A percentile compares a stretch with the other conserved stretches of the same genome.
These are phyloP conservation scores for Gymnoscopelus braueri DNA, from an alignment of 2,797 vertebrate species.

Conservation along the genomic window DNA sequence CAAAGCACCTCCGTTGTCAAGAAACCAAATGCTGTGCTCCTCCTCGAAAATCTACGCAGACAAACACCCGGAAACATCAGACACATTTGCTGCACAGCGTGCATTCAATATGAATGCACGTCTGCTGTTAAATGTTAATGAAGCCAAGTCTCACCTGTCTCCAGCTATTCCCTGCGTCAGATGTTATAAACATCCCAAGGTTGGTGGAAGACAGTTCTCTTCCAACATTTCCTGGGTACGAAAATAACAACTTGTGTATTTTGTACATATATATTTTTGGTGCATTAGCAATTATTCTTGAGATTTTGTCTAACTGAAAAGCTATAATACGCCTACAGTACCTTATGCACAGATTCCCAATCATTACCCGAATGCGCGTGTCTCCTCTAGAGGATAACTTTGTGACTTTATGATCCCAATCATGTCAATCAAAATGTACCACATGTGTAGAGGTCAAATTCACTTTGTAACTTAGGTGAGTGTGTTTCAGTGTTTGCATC, in stretches of 20 bases:
- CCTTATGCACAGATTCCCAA: constrained; percentile 4
- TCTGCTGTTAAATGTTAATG: constrained; percentile 28
- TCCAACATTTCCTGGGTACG: constrained; percentile 88
- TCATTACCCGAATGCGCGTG: constrained; percentile 42
- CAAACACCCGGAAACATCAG: constrained; percentile 11
- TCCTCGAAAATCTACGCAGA: constrained; percentile 91
- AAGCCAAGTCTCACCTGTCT: constrained; percentile 84
- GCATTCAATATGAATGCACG: constrained; percentile 9
- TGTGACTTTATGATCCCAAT: constrained; percentile 42
- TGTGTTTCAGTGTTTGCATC: constrained; percentile 14
- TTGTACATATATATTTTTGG: constrained; percentile 55
- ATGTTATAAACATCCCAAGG: constrained; percentile 92
- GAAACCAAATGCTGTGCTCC: constrained; percentile 94
- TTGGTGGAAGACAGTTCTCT: constrained; percentile 90
- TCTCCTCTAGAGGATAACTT: constrained; percentile 47
- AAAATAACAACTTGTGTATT: constrained; percentile 49
- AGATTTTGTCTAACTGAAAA: background rate
- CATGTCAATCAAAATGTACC: constrained; percentile 37
- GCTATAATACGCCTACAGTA: constrained; percentile 21
- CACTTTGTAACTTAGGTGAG: constrained; percentile 44
- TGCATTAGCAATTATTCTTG: background rate
- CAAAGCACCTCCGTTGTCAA: constrained; percentile 94
- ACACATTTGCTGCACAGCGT: constrained; percentile 13
- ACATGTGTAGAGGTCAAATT: constrained; percentile 34
- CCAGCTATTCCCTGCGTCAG: constrained; percentile 96